Evolutionary conservation across 1,140 invertebrate genomes (phyloP).

Genomic region (Drosophila ohnishii): DNA sequence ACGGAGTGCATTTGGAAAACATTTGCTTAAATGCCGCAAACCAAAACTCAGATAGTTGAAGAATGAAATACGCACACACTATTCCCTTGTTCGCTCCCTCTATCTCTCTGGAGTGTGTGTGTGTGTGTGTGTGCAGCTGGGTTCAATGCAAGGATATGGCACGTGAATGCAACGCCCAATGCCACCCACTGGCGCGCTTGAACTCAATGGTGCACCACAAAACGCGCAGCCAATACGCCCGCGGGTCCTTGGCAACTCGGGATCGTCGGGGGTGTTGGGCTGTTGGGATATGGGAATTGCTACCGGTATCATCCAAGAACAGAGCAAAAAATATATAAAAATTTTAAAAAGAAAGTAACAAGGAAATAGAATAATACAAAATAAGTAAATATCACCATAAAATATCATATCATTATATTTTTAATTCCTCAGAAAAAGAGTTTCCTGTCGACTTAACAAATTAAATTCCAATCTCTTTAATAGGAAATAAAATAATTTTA

Average conservation of each 20-base stretch:
- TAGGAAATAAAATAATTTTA: no score
- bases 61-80: constrained; percentile 62
- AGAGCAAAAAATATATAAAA: background rate
- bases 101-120: background rate
- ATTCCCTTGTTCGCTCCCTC: background rate
- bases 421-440: no score
- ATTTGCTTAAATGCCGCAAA: constrained; percentile 81
- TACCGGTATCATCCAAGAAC: constrained; percentile 23
- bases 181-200: constrained; percentile 12
- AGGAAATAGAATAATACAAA: no score
- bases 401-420: no score
- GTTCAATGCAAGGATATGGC: constrained; percentile 16
- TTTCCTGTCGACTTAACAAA: no score
- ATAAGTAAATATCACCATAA: background rate
- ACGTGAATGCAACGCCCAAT: constrained; percentile 4
- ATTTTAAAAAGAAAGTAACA: background rate
- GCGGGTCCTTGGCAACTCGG: constrained; percentile 45
- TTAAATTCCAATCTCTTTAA: no score
- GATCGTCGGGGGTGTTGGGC: constrained; percentile 12
- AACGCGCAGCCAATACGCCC: constrained; percentile 75
- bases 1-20: constrained; percentile 72
- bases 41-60: constrained; percentile 76
- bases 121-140: constrained; percentile 37
- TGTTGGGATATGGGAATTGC: constrained; percentile 39
- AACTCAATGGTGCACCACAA: constrained; percentile 63